phyloP scores from a whole-genome alignment of 2,797 vertebrate species.

The Clamator glandarius region DNA sequence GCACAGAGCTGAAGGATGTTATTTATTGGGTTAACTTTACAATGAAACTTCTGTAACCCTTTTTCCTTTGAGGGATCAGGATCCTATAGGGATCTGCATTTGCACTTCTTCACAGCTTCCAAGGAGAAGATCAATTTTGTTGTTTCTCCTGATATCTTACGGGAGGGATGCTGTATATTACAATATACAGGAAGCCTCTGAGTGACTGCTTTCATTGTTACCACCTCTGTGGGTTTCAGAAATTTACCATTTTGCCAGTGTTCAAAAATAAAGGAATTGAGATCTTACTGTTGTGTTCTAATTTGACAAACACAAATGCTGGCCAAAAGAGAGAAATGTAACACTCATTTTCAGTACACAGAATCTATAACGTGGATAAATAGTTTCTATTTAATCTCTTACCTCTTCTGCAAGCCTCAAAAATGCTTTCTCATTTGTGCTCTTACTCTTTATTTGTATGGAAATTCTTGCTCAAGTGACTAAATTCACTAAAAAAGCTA shows the following conservation, averaged over 20 bases:
- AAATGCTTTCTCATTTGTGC: slow-evolving; percentile 27
- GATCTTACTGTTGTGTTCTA: neutral
- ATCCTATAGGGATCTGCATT: neutral
- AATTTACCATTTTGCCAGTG: neutral
- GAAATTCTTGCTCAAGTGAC: slow-evolving; percentile 4
- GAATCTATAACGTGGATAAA: too few species aligned
- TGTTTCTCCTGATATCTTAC: neutral
- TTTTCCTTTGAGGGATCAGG: neutral
- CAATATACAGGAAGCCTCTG: neutral
- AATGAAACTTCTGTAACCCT: neutral
- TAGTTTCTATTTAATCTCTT: slow-evolving; percentile 15
- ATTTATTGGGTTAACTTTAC: neutral
- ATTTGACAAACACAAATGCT: slow-evolving; percentile 33
- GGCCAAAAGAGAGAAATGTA: neutral
- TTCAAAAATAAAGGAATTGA: neutral
- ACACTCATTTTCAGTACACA: too few species aligned
- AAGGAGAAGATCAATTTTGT: neutral
- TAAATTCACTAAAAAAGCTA: slow-evolving; percentile 60
- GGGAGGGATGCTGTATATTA: neutral
- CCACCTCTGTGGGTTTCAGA: neutral
- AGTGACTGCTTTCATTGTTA: neutral
- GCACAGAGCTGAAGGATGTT: neutral
- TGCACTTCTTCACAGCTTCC: neutral
- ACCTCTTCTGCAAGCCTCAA: slow-evolving; percentile 24
- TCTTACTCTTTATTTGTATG: slow-evolving; percentile 26